phyloP scores from a whole-genome alignment of 1,140 invertebrate species.

The Uloborus diversus region DNA sequence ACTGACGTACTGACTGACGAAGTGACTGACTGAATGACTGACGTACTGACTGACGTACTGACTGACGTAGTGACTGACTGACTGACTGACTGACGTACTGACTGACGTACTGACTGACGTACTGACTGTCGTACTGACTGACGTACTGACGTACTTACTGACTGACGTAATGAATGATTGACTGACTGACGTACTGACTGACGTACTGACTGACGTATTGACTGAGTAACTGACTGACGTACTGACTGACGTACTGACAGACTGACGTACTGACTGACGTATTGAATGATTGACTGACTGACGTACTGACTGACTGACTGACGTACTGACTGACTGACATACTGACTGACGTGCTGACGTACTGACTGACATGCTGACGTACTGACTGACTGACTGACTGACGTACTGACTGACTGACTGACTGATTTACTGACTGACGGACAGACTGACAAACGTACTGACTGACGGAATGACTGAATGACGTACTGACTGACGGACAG shows the following conservation, averaged over 20 bases:
- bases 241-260: background rate
- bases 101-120: background rate
- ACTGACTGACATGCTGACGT: background rate
- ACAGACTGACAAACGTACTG: background rate
- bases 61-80: background rate
- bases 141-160: background rate
- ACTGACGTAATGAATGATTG: background rate
- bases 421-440: background rate
- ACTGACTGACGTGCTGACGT: background rate
- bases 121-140: background rate
- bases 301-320: background rate
- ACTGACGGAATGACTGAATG: background rate
- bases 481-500: background rate
- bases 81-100: background rate
- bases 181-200: background rate
- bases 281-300: background rate
- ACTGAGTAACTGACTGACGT: background rate
- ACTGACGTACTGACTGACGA: no score
- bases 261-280: background rate
- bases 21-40: background rate
- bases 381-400: background rate
- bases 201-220: background rate
- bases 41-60: background rate
- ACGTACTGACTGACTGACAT: background rate
- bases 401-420: background rate